These are phyloP conservation scores for Aselliscus stoliczkanus DNA, from an alignment of 2,797 vertebrate genomes.

Conservation along the genomic window DNA sequence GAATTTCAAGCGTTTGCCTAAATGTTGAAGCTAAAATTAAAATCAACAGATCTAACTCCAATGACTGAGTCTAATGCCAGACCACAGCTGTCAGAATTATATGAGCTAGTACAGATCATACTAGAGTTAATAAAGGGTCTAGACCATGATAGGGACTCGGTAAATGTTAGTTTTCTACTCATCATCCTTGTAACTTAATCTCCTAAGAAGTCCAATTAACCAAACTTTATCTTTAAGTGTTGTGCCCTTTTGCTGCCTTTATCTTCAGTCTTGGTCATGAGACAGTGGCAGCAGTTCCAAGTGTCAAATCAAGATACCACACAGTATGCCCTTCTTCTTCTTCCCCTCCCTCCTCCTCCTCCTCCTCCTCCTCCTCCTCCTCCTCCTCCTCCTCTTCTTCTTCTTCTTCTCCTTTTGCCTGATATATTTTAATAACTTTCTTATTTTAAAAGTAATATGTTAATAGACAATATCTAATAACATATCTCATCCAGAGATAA, in stretches of 20 bases:
- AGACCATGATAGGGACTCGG: neutral
- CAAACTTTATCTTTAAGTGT: neutral
- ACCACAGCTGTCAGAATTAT: neutral
- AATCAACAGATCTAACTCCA: neutral
- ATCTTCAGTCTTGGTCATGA: neutral
- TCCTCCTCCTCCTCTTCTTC: too few species aligned
- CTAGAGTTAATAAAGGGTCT: neutral
- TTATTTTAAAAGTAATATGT: conserved; percentile 18
- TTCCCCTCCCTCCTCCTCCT: too few species aligned
- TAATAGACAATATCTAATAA: neutral
- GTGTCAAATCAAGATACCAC: neutral
- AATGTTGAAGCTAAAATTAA: neutral
- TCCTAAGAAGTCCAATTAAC: neutral
- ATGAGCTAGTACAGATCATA: neutral
- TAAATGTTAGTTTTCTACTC: neutral
- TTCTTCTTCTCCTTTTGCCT: neutral
- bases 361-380: too few species aligned
- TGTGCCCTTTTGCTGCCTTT: neutral
- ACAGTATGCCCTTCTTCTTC: too few species aligned
- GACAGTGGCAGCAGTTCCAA: neutral
- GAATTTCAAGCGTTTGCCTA: neutral
- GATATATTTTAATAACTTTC: neutral
- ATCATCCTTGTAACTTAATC: neutral
- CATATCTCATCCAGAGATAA: neutral
- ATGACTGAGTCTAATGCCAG: neutral